Conservation (phyloP, 2,888 invertebrate species). For the Trisateles emortualis region DNA sequence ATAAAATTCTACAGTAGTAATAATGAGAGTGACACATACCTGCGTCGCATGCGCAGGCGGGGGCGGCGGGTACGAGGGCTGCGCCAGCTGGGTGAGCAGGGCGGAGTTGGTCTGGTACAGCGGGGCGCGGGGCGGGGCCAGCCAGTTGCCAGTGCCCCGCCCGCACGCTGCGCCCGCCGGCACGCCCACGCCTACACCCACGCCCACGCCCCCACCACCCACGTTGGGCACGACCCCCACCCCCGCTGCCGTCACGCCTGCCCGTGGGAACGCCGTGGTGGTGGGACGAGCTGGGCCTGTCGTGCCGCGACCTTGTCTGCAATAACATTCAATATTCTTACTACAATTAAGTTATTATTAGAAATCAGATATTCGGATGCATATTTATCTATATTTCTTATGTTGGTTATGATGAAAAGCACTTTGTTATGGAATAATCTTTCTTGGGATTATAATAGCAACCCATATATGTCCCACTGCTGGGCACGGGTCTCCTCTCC, state of each 20-base stretch:
- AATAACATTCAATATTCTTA: no score
- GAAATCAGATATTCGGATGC: no score
- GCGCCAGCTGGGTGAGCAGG: slow-evolving; percentile 88
- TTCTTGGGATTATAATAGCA: no score
- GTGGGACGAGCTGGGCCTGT: slow-evolving; percentile 26
- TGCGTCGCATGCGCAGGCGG: slow-evolving; percentile 61
- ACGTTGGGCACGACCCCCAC: slow-evolving; percentile 52
- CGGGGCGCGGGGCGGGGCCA: slow-evolving; percentile 69
- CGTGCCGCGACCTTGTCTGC: slow-evolving; percentile 62
- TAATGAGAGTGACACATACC: no score
- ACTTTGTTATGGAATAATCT: no score
- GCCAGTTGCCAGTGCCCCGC: slow-evolving; percentile 55
- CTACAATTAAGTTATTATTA: no score
- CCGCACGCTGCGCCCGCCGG: slow-evolving; percentile 43
- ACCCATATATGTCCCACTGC: no score
- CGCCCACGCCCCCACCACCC: slow-evolving; percentile 34
- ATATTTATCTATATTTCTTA: no score
- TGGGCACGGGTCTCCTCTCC: no score
- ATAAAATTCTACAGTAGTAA: no score
- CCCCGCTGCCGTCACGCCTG: slow-evolving; percentile 30
- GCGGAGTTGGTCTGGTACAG: slow-evolving; percentile 81
- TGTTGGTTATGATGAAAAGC: no score
- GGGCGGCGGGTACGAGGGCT: slow-evolving; percentile 87
- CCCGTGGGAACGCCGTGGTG: slow-evolving; percentile 13
- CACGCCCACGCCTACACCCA: slow-evolving; percentile 22